Evolutionary conservation across 1,140 invertebrate species (phyloP), one percentile per base, ranked within the genome.

Genomic region (Drosophila parvula): DNA sequence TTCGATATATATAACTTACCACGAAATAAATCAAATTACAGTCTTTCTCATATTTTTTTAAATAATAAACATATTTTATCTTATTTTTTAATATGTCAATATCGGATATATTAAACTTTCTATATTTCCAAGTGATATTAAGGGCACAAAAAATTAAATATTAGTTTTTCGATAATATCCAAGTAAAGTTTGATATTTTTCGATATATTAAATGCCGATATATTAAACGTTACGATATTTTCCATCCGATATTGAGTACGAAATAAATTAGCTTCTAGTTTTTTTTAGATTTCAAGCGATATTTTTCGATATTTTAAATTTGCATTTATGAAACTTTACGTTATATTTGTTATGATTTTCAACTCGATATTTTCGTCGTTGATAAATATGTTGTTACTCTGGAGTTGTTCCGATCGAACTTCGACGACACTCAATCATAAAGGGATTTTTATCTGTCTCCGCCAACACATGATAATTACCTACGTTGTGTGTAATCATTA

Each of bases 351-450:
- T 1, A n/a, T 30, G n/a, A 14, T 47, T 8, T n/a, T 14, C 8
- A 27, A 8, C 27, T 14, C 14, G n/a, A 11, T 12, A 8, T 7
- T 12, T 1, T 3, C 14, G n/a, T 22, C 22, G 22, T 2, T 38
- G 32, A 27, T 55, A 38, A 38, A 38, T 12, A 11, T 2, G 1
- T 6, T 8, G 11, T 0, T 27, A 27, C 6, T 51, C 1, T 51
- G 11, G 8, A 16, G 14, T 50, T 16, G 47, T 50, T 30, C 16
- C 28, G 28, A 28, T 16, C 18, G 30, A 51, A 51, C 50, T 34
- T 27, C 8, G 51, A n/a, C 18, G 51, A n/a, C 18, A 55, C 36
- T 55, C 51, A 55, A 55, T 55, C 51, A 55, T 8, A 12, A 27
- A 27, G 18, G 18, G 12, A n/a, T 18, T n/a, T 27, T 18, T 38